Base-by-base conservation (phyloP, 2,113 vertebrate genomes). In the Promerops cafer region DNA sequence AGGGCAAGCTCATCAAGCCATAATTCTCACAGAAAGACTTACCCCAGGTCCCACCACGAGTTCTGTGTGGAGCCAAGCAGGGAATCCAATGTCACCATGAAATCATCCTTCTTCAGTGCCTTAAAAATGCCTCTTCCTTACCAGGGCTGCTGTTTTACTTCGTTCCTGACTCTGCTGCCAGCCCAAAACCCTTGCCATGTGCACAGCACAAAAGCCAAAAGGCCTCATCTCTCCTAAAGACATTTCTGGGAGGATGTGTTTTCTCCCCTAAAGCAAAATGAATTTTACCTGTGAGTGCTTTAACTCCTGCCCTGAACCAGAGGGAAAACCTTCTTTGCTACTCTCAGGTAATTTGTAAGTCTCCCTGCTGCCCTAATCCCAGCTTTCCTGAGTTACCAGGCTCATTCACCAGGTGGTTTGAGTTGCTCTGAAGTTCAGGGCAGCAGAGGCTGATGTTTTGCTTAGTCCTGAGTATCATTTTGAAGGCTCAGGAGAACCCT, bases 241-340 rank as follows among this genome's bases (percentile, higher is more conserved):
- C 16, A 37, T 11, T 27, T 18, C 37, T 33, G 2, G 11, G 5
- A 87, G 15, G 2, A 7, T 0, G 1, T 0, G 0, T 10, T 81
- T 88, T 47, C 21, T 66, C n/a, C 37, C 50, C 22, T 33, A 86
- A 59, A 77, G 3, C n/a, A 88, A 91, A 92, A 10, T 9, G 50
- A 77, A 26, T 6, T 16, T 39, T 15, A 33, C 11, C 37, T 4
- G 7, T 14, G 11, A 59, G 8, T 9, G 7, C 21, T 31, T n/a
- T n/a, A 86, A 4, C 42, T 57, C 49, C 23, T 8, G 1, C 3
- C 14, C 33, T 16, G 19, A 72, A 59, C 16, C 24, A 23, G 9
- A 74, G 24, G 4, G 33, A 45, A 1, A 69, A 74, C 22, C 50
- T 76, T 39, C 16, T 10, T 60, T 50, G 6, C 30, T 68, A 6